Base-by-base conservation (phyloP, 2,113 vertebrate genomes). In the Stegostoma tigrinum region DNA sequence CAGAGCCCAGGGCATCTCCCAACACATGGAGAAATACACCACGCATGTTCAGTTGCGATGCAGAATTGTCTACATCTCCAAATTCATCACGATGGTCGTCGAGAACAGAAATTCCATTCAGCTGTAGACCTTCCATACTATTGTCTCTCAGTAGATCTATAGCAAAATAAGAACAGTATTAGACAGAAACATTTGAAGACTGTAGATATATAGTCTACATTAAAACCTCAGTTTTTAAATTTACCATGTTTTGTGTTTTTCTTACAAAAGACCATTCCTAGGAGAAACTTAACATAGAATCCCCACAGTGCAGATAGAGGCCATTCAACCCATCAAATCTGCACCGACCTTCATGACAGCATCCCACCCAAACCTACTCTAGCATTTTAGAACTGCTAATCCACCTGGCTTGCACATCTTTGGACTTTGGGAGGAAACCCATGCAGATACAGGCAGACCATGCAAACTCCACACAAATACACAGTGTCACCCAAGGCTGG, bases 21-120 rank as follows among this genome's bases (percentile, higher is more conserved):
- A 99, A 97, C 96, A 99, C 99, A 45, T 99, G 99, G 96, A 99
- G 98, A 97, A 99, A 99, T 96, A 99, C 99, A 45, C 99, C 99
- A 8, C 98, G 99, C 99, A 99, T 99, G 98, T 99, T 99, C 96
- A 99, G 98, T 96, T 99, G 98, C 0, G 98, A 98, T 0, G 98
- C 97, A 0, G 98, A 96, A 6, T 98, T 97, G 0, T 98, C 97
- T 30, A 96, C 27, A 55, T 98, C 97, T 42, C 97, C 97, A 0
- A 86, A 95, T 5, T 98, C 98, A 89, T 97, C 12, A 96, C 6
- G 97, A 1, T 97, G 72, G 95, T 98, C 98, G 34, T 98, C 98
- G 0, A 97, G 97, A 95, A 98, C 96, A 42, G 98, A 96, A 80
- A 97, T 98, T 89, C 99, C 99, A 38, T 99, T 99, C 96, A 98